Evolutionary conservation across 30 jellyfish, hydroid and myxozoan genomes (phyloP).

Genomic region (Aurelia sp.): DNA sequence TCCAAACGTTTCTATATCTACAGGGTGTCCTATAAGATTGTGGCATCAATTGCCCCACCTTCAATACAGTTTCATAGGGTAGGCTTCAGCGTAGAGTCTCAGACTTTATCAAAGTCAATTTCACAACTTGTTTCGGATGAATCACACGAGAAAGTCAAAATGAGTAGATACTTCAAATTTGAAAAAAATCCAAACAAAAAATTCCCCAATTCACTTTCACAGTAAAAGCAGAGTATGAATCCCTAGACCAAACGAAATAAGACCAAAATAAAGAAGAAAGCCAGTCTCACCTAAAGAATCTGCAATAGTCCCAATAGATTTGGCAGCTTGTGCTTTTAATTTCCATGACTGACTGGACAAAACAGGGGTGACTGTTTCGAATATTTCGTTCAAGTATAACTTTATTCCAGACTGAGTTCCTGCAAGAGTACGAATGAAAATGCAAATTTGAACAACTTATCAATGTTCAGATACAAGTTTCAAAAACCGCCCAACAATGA

Average conservation of each 20-base stretch:
- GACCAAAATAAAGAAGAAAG: background rate
- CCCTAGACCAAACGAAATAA: background rate
- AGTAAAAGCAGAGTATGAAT: background rate
- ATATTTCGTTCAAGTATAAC: conserved; percentile 69
- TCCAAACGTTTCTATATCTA: too few relatives aligned
- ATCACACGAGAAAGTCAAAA: too few relatives aligned
- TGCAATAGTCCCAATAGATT: conserved; percentile 77
- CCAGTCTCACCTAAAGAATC: conserved; percentile 72
- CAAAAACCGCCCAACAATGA: too few relatives aligned
- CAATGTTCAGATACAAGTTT: too few relatives aligned
- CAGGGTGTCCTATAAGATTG: too few relatives aligned
- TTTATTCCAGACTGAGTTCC: conserved; percentile 89
- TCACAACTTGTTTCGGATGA: too few relatives aligned
- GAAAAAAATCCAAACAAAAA: background rate
- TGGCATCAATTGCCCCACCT: too few relatives aligned
- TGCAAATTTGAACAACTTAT: too few relatives aligned
- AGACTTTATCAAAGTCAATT: too few relatives aligned
- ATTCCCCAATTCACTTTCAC: background rate
- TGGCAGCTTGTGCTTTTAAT: conserved; percentile 78
- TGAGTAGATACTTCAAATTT: too few relatives aligned
- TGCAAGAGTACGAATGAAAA: background rate
- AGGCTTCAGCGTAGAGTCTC: too few relatives aligned
- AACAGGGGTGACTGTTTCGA: conserved; percentile 46
- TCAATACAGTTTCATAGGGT: too few relatives aligned
- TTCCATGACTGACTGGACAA: conserved; percentile 77